These are phyloP conservation scores for Heliangelus exortis DNA, from an alignment of 2,797 vertebrate genomes.

Conservation along the genomic window DNA sequence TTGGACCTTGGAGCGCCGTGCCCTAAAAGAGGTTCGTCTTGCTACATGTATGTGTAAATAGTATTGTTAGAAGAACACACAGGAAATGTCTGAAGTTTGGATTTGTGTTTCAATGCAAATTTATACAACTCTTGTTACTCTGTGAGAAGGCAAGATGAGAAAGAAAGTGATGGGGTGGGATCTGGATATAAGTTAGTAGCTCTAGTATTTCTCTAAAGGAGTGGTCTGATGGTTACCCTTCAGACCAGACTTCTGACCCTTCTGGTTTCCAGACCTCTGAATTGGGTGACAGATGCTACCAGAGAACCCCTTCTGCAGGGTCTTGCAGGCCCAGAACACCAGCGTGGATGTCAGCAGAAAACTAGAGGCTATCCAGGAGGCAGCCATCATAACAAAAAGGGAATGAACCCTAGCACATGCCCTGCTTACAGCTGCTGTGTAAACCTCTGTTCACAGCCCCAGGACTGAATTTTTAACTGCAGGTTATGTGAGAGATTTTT, in stretches of 20 bases:
- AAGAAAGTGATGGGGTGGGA: not conserved
- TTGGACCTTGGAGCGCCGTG: too few relatives aligned
- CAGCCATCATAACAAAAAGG: not conserved
- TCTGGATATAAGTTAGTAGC: not conserved
- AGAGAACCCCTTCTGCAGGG: not conserved
- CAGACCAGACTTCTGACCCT: not conserved
- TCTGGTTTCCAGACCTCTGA: constrained; percentile 4
- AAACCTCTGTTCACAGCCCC: not conserved
- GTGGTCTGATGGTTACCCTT: not conserved
- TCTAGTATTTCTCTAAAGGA: not conserved
- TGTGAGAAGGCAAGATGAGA: not conserved
- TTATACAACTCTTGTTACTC: not conserved
- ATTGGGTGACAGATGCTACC: not conserved
- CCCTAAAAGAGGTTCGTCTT: too few relatives aligned
- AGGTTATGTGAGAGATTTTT: not conserved
- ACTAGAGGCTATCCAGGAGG: not conserved
- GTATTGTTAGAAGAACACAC: not conserved
- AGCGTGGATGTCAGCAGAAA: rapidly evolving
- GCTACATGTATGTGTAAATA: too few relatives aligned
- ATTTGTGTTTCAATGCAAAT: not conserved
- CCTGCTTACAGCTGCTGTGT: not conserved
- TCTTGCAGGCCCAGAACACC: rapidly evolving
- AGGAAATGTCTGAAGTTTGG: not conserved
- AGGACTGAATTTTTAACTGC: not conserved
- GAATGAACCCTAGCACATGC: rapidly evolving